These are phyloP conservation scores for Adrianichthys oophorus DNA, from an alignment of 2,797 vertebrate species.

Conservation along the genomic window DNA sequence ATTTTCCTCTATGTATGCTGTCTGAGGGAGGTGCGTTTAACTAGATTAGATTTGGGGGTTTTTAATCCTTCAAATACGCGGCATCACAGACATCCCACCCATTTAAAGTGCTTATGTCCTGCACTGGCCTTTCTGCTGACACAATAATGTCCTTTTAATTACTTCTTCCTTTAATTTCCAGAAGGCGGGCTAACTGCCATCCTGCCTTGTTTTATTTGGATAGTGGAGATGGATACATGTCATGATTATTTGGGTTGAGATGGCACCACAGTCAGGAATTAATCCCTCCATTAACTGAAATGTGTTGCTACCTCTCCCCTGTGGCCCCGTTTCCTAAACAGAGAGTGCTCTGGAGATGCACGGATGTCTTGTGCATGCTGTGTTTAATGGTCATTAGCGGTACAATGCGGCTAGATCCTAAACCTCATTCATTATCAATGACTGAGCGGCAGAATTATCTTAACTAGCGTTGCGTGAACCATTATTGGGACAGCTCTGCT, in stretches of 20 bases:
- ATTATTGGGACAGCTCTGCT: conserved; percentile 51
- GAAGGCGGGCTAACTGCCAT: conserved; percentile 39
- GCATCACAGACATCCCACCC: conserved; percentile 38
- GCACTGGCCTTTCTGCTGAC: conserved; percentile 19
- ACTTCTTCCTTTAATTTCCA: conserved; percentile 38
- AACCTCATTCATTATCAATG: conserved; percentile 42
- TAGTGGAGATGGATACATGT: conserved; percentile 39
- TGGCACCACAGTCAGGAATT: conserved; percentile 51
- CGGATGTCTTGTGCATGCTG: conserved; percentile 51
- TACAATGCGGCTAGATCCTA: conserved; percentile 49
- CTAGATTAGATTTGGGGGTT: conserved; percentile 51
- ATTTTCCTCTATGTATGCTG: conserved; percentile 41
- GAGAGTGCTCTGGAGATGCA: conserved; percentile 49
- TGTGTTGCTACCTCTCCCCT: conserved; percentile 44
- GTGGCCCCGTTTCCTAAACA: conserved; percentile 58
- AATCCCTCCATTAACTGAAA: conserved; percentile 69
- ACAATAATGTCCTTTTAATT: conserved; percentile 32
- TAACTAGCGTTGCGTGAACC: conserved; percentile 35
- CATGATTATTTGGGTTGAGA: conserved; percentile 55
- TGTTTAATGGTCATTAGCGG: conserved; percentile 59
- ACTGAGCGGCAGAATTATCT: conserved; percentile 48
- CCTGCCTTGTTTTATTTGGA: conserved; percentile 50
- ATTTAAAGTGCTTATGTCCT: conserved; percentile 40
- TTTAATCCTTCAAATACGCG: conserved; percentile 57
- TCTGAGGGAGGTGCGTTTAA: conserved; percentile 57